Base-by-base conservation (phyloP, 2,113 vertebrate genomes). In the Picathartes gymnocephalus region DNA sequence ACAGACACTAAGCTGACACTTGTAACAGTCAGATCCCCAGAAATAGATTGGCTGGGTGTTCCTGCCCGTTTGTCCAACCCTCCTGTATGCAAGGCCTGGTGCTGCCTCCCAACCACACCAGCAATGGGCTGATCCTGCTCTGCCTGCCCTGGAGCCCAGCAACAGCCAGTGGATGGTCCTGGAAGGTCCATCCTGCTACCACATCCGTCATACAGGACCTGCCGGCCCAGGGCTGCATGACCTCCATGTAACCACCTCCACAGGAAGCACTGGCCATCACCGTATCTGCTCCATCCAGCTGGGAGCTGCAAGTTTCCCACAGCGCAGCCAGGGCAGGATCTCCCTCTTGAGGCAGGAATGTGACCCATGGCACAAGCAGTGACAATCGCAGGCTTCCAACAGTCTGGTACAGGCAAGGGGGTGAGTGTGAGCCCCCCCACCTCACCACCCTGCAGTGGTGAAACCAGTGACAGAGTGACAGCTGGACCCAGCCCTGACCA, bases 91-190 rank as follows among this genome's bases (percentile, higher is more conserved):
- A 27, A 44, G 39, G 44, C 39, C 68, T 0, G 0, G 25, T 6
- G 37, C 68, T 70, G 70, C 51, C 65, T 73, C 70, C 44, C 76
- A 81, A 0, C 25, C 61, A 28, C 54, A 30, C 18, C 50, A 81
- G 62, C 81, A 42, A 5, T 0, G 2, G 44, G 33, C 45, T 76
- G 1, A 1, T 22, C 39, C 23, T 1, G 0, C 40, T 48, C 77
- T n/a, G 40, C 62, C n/a, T 47, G 69, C 18, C 16, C 69, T 16
- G 19, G 42, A 62, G 44, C 17, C n/a, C 66, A 82, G 30, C 31
- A 53, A 23, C 1, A 2, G 58, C 20, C 54, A 54, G 7, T 0
- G 4, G 23, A 24, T 25, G 21, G 50, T 73, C 64, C 69, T 66
- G 47, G 27, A 39, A 74, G n/a, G 60, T 79, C 51, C 74, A 45